Evolutionary conservation across 1,140 invertebrate genomes (phyloP), one percentile per base, ranked within the genome.

Genomic region (Mycetomoellerius zeteki): DNA sequence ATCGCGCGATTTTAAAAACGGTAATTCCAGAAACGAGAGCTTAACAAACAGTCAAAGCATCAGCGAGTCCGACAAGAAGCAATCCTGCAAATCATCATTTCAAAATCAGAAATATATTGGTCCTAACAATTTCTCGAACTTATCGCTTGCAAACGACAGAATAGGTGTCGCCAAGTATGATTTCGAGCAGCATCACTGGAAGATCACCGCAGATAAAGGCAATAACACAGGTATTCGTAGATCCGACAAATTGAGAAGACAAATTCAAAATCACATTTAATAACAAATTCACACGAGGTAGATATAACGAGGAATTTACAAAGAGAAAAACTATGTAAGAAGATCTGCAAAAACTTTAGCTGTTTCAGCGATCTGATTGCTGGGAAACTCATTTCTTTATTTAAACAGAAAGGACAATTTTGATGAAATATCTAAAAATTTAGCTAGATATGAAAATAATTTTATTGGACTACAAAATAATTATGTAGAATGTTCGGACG

Each of bases 141-240:
- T 27, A 43, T 27, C 87, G 21, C 30, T 58, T 10, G 30, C 7
- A 52, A 50, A 47, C 75, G 60, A 56, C 50, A 64, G 30, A 52
- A 78, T 78, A 73, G 77, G 81, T 21, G 60, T 30, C 6, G 5
- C 19, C 10, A 87, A 87, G 71, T 24, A 75, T 73, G 77, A 82
- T 52, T 52, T 24, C 8, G 54, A 82, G n/a, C 12, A 19, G 7
- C 27, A 10, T n/a, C 21, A 7, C 0, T 37, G 60, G 16, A 72
- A 72, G 16, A 8, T 54, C 43, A 21, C 37, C 4, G 16, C 54
- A 0, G 21, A 75, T 5, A 84, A 43, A 10, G 47, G n/a, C 33
- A 69, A 60, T 14, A 88, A 89, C 5, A 85, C 71, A 87, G 88
- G 82, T 85, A 78, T 27, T n/a, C 24, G 0, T n/a, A n/a, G 60